Conservation (phyloP, 2,888 invertebrate genomes). For the Dicyrtoma fusca region DNA sequence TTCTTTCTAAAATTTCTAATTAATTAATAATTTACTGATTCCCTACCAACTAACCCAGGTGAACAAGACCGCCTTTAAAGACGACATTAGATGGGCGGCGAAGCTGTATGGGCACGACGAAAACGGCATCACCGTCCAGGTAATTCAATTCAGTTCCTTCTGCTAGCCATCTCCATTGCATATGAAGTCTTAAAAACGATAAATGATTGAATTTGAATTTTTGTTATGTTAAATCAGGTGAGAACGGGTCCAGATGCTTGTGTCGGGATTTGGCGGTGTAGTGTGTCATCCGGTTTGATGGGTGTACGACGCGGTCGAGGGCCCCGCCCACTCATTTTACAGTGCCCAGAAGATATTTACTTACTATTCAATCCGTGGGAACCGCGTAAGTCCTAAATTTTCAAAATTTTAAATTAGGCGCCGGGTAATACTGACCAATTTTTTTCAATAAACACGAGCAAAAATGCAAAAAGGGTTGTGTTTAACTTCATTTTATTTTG, state of each 20-base stretch:
- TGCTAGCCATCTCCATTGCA: too few relatives aligned
- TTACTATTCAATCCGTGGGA: constrained; percentile 83
- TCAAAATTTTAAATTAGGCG: too few relatives aligned
- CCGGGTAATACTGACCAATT: too few relatives aligned
- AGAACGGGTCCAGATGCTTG: constrained; percentile 69
- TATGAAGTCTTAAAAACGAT: too few relatives aligned
- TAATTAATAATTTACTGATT: too few relatives aligned
- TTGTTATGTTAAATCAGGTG: too few relatives aligned
- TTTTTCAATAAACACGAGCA: too few relatives aligned
- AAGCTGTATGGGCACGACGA: constrained; percentile 59
- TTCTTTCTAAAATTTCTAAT: too few relatives aligned
- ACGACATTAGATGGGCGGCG: constrained; percentile 61
- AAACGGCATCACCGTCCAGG: constrained; percentile 61
- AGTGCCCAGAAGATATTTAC: constrained; percentile 69
- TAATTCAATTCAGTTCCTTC: constrained; percentile 51
- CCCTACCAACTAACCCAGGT: too few relatives aligned
- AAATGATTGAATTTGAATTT: too few relatives aligned
- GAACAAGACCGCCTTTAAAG: constrained; percentile 58
- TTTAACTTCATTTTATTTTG: constrained; percentile 26
- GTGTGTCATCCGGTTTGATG: constrained; percentile 64
- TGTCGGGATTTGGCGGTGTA: constrained; percentile 71
- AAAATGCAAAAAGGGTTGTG: too few relatives aligned
- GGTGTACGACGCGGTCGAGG: constrained; percentile 58
- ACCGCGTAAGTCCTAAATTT: constrained; percentile 65
- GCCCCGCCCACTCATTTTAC: constrained; percentile 26